Evolutionary conservation across 2,888 invertebrate genomes (phyloP), one percentile per base, ranked within the genome.

Genomic region (Caenorhabditis sp.): DNA sequence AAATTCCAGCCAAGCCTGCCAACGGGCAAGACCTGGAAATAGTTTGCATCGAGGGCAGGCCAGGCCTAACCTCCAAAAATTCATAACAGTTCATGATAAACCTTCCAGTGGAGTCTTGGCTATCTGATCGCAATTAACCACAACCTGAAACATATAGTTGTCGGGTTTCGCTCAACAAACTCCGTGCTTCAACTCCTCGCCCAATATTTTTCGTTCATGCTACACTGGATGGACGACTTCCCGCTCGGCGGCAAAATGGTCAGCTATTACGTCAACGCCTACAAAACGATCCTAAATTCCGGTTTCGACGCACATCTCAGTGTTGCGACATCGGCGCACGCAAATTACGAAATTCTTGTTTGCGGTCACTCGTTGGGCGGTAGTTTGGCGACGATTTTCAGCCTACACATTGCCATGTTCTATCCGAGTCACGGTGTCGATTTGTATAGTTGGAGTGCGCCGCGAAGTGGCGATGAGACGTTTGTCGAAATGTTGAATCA

Each of bases 301-400:
- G 78, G 72, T 17, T 67, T 79, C 17, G 74, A 71, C 36, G 17
- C 14, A 14, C 24, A 37, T 19, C 24, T 76, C 23, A 49, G 63
- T 5, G 24, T 62, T 12, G 62, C 62, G 3, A 21, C 76, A 5
- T 14, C 54, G 5, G 54, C 14, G 21, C 66, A 66, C 51, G 71
- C 78, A 1, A 50, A 57, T 0, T 72, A 75, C 62, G 21, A 66
- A 54, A 17, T 76, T 0, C 1, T 76, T 26, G 65, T 68, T 21
- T 62, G 66, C 49, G 78, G 78, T 4, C 78, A 79, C 54, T 79
- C 78, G 0, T 55, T 79, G 19, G 78, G 78, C 12, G 78, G 76
- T n/a, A 55, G 74, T 3, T 61, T 79, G 74, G 58, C 76, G 5
- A 71, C 69, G 23, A 31, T 79, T 36, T 66, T 76, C 26, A 49